These are phyloP conservation scores for Phyto melanocephala DNA, from an alignment of 2,888 invertebrate genomes.

Conservation along the genomic window DNA sequence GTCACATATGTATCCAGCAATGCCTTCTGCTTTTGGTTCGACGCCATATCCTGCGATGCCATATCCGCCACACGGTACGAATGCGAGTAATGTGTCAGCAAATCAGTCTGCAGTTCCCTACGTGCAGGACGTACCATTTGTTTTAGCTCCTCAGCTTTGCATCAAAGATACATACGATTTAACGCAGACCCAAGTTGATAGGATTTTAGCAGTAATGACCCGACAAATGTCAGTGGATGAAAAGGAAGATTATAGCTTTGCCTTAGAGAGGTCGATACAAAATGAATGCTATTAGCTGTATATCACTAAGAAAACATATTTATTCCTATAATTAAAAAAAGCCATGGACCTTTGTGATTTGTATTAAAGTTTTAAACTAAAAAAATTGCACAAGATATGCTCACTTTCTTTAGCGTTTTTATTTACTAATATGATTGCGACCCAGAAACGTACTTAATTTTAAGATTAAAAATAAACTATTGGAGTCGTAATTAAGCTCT, in stretches of 20 bases:
- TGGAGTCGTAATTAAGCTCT: no score
- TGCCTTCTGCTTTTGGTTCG: slow-evolving; percentile 65
- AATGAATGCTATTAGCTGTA: slow-evolving; percentile 71
- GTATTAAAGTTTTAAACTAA: no score
- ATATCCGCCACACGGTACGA: slow-evolving; percentile 52
- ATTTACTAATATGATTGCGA: no score
- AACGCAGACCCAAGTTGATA: slow-evolving; percentile 74
- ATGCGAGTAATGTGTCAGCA: background rate
- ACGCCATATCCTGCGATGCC: slow-evolving; percentile 69
- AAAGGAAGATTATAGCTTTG: slow-evolving; percentile 73
- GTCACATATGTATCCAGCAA: slow-evolving; percentile 69
- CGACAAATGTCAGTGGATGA: slow-evolving; percentile 73
- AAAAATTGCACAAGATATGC: no score
- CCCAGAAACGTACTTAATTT: no score
- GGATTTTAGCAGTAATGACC: slow-evolving; percentile 74
- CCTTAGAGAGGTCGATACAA: slow-evolving; percentile 73
- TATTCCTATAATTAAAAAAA: background rate
- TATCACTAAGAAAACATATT: background rate
- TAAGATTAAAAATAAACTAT: no score
- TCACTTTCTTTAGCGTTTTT: no score
- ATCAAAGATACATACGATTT: slow-evolving; percentile 70
- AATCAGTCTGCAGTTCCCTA: slow-evolving; percentile 70
- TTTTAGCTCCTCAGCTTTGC: slow-evolving; percentile 72
- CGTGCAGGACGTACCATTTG: slow-evolving; percentile 75
- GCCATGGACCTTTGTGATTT: slow-evolving; percentile 11